Evolutionary conservation across 2,797 vertebrate genomes (phyloP), one percentile per base, ranked within the genome.

Genomic region (Myotis planiceps): DNA sequence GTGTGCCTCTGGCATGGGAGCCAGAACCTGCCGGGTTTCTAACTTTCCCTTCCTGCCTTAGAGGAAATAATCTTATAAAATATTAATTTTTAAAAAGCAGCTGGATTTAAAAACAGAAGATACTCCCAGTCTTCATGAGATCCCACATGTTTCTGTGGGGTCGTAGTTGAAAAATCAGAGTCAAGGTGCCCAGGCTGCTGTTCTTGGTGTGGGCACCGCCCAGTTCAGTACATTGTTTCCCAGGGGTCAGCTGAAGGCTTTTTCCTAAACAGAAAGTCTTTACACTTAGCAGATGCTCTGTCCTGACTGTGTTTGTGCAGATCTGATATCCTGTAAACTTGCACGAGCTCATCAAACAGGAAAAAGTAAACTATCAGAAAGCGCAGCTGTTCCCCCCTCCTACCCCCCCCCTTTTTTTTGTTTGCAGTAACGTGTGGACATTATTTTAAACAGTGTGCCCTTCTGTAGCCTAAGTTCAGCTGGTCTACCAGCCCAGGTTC

Each of bases 401-500:
- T 4, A n/a, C 23, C 25, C 65, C 4, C 16, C 39, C 47, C 39
- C 6, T 0, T 4, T 19, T 42, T 37, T 51, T 9, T 37, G 45
- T 12, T 51, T 9, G 2, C 37, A 60, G 18, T 9, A 7, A 42
- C 0, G 0, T 49, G 27, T 32, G 39, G 58, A 27, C 85, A 45
- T 93, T 79, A 29, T 88, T 90, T 71, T 92, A 85, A 85, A 93
- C 71, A 55, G n/a, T 51, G 8, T 29, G 8, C n/a, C 81, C 32
- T 21, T 10, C 51, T 29, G 25, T 45, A 39, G 29, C 29, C 39
- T n/a, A 37, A 18, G 10, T 81, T 65, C n/a, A 15, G 55, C 76
- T 74, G 63, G 29, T 9, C 47, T 60, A 13, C 5, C 51, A 14
- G 29, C 71, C 79, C 23, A 5, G 34, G 39, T 27, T 49, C 72